Evolutionary conservation across 2,888 invertebrate genomes (phyloP), one percentile per base, ranked within the genome.

Genomic region (Drosophila vallismaia): DNA sequence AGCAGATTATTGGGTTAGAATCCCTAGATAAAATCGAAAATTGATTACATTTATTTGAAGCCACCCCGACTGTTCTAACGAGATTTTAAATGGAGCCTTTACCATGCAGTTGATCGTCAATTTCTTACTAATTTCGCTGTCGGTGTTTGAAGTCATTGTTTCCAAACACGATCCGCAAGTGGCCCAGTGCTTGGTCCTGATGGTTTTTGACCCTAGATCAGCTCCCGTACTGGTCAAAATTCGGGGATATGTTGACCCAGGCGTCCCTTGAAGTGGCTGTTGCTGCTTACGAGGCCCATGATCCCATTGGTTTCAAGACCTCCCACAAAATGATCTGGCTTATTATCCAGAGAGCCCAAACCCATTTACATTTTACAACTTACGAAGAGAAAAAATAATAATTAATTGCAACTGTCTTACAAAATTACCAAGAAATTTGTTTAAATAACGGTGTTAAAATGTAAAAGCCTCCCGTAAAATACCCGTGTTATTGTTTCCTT

Each of bases 211-310:
- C 66, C 0, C 51, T 83, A 28, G 28, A n/a, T 0, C 77, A 75
- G 12, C 66, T 74, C 0, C 59, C 64, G 0, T 83, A 56, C 19
- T 75, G 67, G 67, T 79, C 75, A 0, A 10, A 53, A 4, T 56
- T 64, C 12, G 84, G 84, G 1, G 71, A 76, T 36, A 24, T 80
- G 60, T 70, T 83, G n/a, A 60, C 71, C 4, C 26, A 70, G 3
- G 14, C 75, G n/a, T 83, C 79, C 0, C 19, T 42, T 40, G 44
- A 63, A 1, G 74, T 80, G 14, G 78, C 81, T 1, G 1, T n/a
- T 0, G 63, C 74, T 3, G 80, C 71, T 10, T 80, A 72, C 31
- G 66, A 69, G 5, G 60, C 63, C 1, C 72, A 71, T 24, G 68
- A 67, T 31, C 74, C 44, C 19, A 59, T 3, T 48, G 48, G 70